Base-by-base conservation (phyloP, 2,888 invertebrate species). In the Brachylomia viminalis region DNA sequence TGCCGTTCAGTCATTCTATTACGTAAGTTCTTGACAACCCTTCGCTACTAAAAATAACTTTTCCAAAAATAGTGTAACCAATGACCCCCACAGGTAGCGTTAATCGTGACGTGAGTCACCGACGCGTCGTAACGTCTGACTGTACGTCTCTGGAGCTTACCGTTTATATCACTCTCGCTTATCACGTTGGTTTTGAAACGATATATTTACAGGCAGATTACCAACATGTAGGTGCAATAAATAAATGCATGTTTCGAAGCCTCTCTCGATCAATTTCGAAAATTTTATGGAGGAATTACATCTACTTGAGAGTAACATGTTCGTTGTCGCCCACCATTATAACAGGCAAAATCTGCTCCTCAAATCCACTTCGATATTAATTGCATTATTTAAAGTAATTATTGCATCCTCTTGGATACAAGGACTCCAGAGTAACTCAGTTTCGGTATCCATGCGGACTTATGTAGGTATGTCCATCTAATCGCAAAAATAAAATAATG, bases 21-120 rank as follows among this genome's bases (percentile, higher is more conserved):
- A 80, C 72, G 72, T 77, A 75, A 82, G 72, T 70, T 59, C 70
- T 54, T 58, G 58, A 72, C 75, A 58, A 80, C 79, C 86, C 75
- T 70, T 42, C 56, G 71, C 10, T 42, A 20, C 77, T 87, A 78
- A 69, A 86, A 86, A 86, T 87, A 87, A 66, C 42, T 17, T n/a
- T 30, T 42, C 56, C 72, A 75, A 76, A 85, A 76, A 80, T 75
- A 74, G 71, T 58, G 27, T 47, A 61, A 64, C 72, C 66, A 69
- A 61, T 76, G 56, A 72, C 65, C 72, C 67, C 54, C 38, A 64
- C 64, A 83, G 80, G 83, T 84, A 67, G 42, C 56, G 66, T 71
- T n/a, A 58, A 49, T 59, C 13, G 30, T 82, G 54, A 49, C 78
- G 64, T 81, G 47, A 73, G 58, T 84, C 72, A 81, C 52, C 17